phyloP scores from a whole-genome alignment of 92 coral and sea anemone species.

The Ricordea florida region DNA sequence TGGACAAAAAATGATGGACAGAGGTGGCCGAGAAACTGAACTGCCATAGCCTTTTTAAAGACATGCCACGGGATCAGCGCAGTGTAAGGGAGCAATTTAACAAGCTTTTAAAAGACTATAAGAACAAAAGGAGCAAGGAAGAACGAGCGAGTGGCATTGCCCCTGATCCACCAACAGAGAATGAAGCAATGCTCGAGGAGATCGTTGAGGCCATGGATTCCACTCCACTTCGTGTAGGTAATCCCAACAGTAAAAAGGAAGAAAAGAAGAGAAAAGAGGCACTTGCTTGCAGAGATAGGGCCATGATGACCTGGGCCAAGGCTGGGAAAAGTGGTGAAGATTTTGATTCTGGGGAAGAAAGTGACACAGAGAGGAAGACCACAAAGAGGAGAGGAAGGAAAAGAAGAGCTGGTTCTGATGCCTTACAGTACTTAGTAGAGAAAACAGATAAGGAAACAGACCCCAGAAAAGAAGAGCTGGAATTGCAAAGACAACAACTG shows the following conservation, averaged over 20 bases:
- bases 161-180: constrained; percentile 70
- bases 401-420: constrained; percentile 62
- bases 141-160: constrained; percentile 61
- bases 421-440: constrained; percentile 63
- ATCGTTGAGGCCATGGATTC: constrained; percentile 63
- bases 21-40: constrained; percentile 52
- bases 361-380: constrained; percentile 30
- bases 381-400: constrained; percentile 55
- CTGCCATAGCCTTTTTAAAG: constrained; percentile 36
- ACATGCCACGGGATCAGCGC: constrained; percentile 61
- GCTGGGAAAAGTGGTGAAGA: constrained; percentile 47
- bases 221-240: constrained; percentile 41
- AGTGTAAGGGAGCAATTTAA: constrained; percentile 74
- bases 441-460: constrained; percentile 40
- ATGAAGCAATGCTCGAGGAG: constrained; percentile 56
- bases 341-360: constrained; percentile 58
- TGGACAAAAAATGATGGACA: constrained; percentile 69
- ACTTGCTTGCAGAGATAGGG: constrained; percentile 60
- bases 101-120: constrained; percentile 65
- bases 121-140: constrained; percentile 51
- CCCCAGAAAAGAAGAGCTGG: neutral
- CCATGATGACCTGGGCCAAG: constrained; percentile 69
- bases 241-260: constrained; percentile 31
- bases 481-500: constrained; percentile 2
- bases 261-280: constrained; percentile 72